Base-by-base conservation (phyloP, 2,888 invertebrate genomes). In the Seira ritae region DNA sequence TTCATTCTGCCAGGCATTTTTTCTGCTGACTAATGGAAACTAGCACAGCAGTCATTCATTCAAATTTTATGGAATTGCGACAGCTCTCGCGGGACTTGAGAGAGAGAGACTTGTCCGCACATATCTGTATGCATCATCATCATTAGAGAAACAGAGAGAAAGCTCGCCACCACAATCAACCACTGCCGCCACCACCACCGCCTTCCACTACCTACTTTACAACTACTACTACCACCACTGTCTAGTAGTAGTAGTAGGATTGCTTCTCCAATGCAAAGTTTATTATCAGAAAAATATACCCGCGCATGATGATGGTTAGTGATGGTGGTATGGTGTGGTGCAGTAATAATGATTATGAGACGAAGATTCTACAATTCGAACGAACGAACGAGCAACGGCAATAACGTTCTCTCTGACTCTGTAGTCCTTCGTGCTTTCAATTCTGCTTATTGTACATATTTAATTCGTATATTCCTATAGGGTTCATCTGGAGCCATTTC, bases 71-170 rank as follows among this genome's bases (percentile, higher is more conserved):
- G 80, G 80, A 74, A 80, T 74, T 80, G 80, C 80, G 74, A 79
- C 76, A 84, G 81, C 79, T 86, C 87, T 82, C 87, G 10, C 4
- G 86, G 80, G 87, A 86, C 78, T 74, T 62, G 66, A 65, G 65
- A 67, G 72, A 65, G 6, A 3, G 55, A 19, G 55, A 19, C 55
- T 17, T 55, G 19, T 19, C n/a, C n/a, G 55, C 55, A 31, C 55
- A 55, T 68, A 67, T 68, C 73, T 19, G 50, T 62, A 50, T 46
- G 67, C 68, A 67, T 23, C 60, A 72, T 76, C 76, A 66, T 71
- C 73, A 62, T 42, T 65, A 69, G 20, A 15, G 37, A 55, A 31
- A 31, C 8, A 31, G 31, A 31, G 31, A 31, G 31, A 31, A 31
- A 31, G 31, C 31, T 55, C 19, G 19, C 55, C 19, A 6, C n/a